Conservation (phyloP, 2,888 invertebrate species). For the Trichogramma evanescens region DNA sequence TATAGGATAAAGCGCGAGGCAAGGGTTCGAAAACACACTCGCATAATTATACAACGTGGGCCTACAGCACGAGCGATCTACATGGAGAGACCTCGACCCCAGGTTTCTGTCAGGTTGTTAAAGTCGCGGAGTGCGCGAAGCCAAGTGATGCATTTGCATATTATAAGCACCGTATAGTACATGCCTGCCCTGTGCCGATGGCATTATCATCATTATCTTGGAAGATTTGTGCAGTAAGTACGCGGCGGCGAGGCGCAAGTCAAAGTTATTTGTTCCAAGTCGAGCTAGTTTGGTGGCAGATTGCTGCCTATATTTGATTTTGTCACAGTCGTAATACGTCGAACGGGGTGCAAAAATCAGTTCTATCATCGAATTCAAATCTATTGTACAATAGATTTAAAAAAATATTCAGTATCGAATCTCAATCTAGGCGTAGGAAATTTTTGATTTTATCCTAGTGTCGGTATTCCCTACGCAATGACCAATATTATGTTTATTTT, state of each 20-base stretch:
- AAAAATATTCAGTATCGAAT: too few relatives aligned
- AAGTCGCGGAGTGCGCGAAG: conserved; percentile 8
- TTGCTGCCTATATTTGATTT: background rate
- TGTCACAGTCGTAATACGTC: too few relatives aligned
- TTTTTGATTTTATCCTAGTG: too few relatives aligned
- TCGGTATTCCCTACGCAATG: too few relatives aligned
- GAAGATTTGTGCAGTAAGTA: too few relatives aligned
- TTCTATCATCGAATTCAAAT: too few relatives aligned
- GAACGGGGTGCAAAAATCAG: too few relatives aligned
- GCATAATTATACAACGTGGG: background rate
- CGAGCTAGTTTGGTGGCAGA: background rate
- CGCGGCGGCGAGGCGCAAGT: conserved; percentile 7
- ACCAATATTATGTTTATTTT: too few relatives aligned
- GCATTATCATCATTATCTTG: conserved; percentile 38
- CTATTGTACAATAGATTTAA: too few relatives aligned
- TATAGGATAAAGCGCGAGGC: background rate
- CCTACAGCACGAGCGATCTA: too few relatives aligned
- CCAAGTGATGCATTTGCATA: conserved; percentile 40
- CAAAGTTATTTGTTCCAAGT: background rate
- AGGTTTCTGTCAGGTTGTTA: background rate
- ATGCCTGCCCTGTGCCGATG: conserved; percentile 39
- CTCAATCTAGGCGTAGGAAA: too few relatives aligned
- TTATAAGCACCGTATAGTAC: conserved; percentile 42
- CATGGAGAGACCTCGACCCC: background rate
- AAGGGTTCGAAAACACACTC: conserved; percentile 14